phyloP scores from a whole-genome alignment of 2,113 vertebrate species.

The Phrynosoma platyrhinos region DNA sequence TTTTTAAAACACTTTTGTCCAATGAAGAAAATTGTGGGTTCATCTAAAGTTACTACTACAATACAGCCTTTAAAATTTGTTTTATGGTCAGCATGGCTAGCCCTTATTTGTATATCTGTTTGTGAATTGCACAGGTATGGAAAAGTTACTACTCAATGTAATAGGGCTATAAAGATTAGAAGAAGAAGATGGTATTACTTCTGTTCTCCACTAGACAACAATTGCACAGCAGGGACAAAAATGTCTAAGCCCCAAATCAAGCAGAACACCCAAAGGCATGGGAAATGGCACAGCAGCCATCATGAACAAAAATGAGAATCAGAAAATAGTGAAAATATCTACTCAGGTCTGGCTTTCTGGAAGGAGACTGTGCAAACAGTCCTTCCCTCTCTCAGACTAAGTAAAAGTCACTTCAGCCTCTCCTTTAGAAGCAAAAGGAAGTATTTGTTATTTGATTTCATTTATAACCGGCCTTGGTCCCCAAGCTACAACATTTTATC shows the following conservation, averaged over 20 bases:
- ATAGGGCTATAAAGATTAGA: too few species aligned
- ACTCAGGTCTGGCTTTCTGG: background rate
- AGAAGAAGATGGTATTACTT: background rate
- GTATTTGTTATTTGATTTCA: background rate
- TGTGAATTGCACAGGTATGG: too few species aligned
- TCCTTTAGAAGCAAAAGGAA: background rate
- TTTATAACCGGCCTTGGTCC: too few species aligned
- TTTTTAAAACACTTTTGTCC: too few species aligned
- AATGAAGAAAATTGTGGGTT: too few species aligned
- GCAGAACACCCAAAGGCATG: background rate
- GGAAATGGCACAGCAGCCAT: background rate
- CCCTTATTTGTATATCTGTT: too few species aligned
- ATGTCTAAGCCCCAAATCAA: background rate
- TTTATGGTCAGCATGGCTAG: too few species aligned
- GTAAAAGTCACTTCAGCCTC: background rate
- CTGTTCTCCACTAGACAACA: background rate
- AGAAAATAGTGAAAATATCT: background rate
- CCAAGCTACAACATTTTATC: too few species aligned
- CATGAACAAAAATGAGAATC: background rate
- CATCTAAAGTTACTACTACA: too few species aligned
- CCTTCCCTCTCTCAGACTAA: background rate
- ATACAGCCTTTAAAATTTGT: too few species aligned
- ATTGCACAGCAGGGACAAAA: background rate
- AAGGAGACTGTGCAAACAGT: background rate
- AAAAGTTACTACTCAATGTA: too few species aligned